phyloP scores from a whole-genome alignment of 2,797 vertebrate genomes.

The Pseudochromis fuscus region DNA sequence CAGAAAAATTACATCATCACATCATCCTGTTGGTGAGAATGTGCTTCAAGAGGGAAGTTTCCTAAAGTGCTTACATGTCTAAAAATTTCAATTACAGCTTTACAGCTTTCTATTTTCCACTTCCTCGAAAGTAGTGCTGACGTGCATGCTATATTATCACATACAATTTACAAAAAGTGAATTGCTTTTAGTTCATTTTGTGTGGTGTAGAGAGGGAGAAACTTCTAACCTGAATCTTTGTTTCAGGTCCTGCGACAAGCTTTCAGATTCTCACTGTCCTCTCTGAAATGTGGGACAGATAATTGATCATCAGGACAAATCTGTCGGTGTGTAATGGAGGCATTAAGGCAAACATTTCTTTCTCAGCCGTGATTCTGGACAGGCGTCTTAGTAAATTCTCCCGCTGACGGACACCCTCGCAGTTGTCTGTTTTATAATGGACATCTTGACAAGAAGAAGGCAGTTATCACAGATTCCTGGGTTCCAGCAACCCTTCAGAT shows the following conservation, averaged over 20 bases:
- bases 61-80: conserved; percentile 38
- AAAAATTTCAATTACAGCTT: conserved; percentile 32
- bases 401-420: conserved; percentile 22
- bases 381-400: conserved; percentile 32
- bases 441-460: conserved; percentile 41
- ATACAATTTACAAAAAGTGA: conserved; percentile 2
- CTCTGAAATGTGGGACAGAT: conserved; percentile 1
- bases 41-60: conserved; percentile 35
- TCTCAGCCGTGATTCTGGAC: conserved; percentile 29
- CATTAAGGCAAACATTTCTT: conserved; percentile 8
- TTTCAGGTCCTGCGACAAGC: too few relatives aligned
- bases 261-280: too few relatives aligned
- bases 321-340: conserved; percentile 14
- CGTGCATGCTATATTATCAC: conserved; percentile 13
- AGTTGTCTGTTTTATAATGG: conserved; percentile 44
- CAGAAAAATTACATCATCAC: conserved; percentile 35
- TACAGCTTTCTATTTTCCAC: conserved; percentile 24
- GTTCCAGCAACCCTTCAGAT: conserved; percentile 43
- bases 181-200: background rate
- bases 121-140: conserved; percentile 16
- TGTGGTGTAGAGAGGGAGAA: background rate
- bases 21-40: conserved; percentile 22
- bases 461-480: conserved; percentile 44
- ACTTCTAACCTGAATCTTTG: background rate
- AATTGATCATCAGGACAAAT: conserved; percentile 19